These are phyloP conservation scores for Drosophila falleni DNA, from an alignment of 2,888 invertebrate species.

Conservation along the genomic window DNA sequence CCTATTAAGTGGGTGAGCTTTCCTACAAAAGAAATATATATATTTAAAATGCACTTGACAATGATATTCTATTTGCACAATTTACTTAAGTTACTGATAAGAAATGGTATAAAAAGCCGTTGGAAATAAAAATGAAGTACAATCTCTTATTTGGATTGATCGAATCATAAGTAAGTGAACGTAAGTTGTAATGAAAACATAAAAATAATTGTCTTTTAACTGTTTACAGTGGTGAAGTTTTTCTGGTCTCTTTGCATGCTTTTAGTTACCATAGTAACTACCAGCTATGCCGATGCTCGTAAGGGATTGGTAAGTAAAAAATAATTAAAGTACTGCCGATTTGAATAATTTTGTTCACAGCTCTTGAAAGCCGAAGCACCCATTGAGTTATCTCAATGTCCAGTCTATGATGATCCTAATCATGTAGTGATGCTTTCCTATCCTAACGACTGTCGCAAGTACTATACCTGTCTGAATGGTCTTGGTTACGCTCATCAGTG, in stretches of 20 bases:
- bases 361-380: constrained; percentile 8
- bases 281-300: background rate
- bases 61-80: constrained; percentile 11
- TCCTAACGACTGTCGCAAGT: constrained; percentile 77
- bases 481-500: constrained; percentile 63
- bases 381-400: constrained; percentile 46
- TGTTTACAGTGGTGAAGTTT: constrained; percentile 22
- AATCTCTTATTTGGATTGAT: constrained; percentile 12
- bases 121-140: background rate
- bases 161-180: constrained; percentile 28
- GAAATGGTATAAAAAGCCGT: constrained; percentile 46
- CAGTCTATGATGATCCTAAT: constrained; percentile 69
- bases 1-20: constrained; percentile 27
- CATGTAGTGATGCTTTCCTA: constrained; percentile 66
- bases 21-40: constrained; percentile 10
- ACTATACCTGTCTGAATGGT: constrained; percentile 75
- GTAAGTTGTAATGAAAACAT: background rate
- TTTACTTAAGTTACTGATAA: constrained; percentile 12
- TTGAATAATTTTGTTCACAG: background rate
- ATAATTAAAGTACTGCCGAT: too few relatives aligned
- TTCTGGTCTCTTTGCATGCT: constrained; percentile 27
- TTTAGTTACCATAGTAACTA: background rate
- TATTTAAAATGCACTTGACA: constrained; percentile 37
- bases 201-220: background rate
- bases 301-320: constrained; percentile 30